These are phyloP conservation scores for Lampropteryx suffumata DNA, from an alignment of 2,888 invertebrate species.

Conservation along the genomic window DNA sequence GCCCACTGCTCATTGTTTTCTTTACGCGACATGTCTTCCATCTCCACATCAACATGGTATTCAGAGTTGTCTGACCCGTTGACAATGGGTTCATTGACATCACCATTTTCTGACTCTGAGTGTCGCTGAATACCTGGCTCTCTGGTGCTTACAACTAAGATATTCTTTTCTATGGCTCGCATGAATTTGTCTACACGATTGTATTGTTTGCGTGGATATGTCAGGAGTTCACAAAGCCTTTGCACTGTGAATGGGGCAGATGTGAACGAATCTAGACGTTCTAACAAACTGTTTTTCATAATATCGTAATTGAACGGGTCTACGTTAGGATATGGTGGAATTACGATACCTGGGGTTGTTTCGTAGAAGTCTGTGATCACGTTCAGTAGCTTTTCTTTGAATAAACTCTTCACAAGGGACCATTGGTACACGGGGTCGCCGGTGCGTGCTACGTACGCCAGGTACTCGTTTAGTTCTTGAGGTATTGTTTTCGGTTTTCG, in stretches of 20 bases:
- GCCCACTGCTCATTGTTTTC: constrained; percentile 60
- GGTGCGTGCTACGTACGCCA: constrained; percentile 95
- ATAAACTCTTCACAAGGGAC: constrained; percentile 93
- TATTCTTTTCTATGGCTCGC: constrained; percentile 97
- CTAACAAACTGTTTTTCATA: constrained; percentile 92
- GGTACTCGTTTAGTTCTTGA: constrained; percentile 93
- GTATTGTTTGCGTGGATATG: constrained; percentile 96
- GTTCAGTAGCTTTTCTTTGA: constrained; percentile 92
- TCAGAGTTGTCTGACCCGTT: constrained; percentile 84
- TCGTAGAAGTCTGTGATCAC: constrained; percentile 95
- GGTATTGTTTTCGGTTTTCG: constrained; percentile 90
- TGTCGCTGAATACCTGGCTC: constrained; percentile 85
- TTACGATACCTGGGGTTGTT: constrained; percentile 88
- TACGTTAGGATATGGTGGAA: constrained; percentile 94
- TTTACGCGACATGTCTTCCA: constrained; percentile 80
- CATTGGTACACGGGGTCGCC: constrained; percentile 97
- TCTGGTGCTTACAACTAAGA: constrained; percentile 91
- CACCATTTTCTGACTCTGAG: constrained; percentile 86
- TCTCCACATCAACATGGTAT: constrained; percentile 80
- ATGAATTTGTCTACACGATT: constrained; percentile 98
- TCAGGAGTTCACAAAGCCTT: constrained; percentile 96
- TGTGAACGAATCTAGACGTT: constrained; percentile 91
- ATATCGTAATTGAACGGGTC: constrained; percentile 95
- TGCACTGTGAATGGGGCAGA: constrained; percentile 98
- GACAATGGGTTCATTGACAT: constrained; percentile 82